Base-by-base conservation (phyloP, 2,888 invertebrate genomes). In the Metallyticus violacea region DNA sequence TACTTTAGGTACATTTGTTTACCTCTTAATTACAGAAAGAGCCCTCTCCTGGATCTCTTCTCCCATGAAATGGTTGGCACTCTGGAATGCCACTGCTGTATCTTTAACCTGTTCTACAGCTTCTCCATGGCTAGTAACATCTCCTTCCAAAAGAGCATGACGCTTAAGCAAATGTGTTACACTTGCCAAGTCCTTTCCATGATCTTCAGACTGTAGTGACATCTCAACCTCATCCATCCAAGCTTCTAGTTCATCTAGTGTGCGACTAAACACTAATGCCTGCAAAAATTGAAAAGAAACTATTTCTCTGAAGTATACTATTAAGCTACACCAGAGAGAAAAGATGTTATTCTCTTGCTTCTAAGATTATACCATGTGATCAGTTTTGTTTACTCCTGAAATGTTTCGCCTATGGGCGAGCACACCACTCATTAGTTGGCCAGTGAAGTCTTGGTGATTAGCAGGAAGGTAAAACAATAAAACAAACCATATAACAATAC, bases 171-270 rank as follows among this genome's bases (percentile, higher is more conserved):
- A 93, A 89, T 96, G 96, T 15, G 95, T 96, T 0, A 97, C 98
- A 0, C 97, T 96, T 0, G 96, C 95, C 88, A 99, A 92, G 92
- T 99, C 99, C 91, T 97, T 97, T 87, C 99, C 88, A 89, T 95
- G 95, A 90, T 97, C 96, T 89, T 95, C 95, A 0, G 95, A 95
- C 89, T 94, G 94, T 78, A 97, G 91, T 89, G 97, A 96, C 25
- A 93, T 93, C 91, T 98, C 97, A 0, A 96, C 93, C 87, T 98
- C 98, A 89, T 97, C 97, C 92, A 99, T 95, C 99, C 99, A 99
- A 22, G 95, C 93, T 90, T 97, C 97, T 91, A 99, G 96, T 92
- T 99, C 99, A 90, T 99, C 99, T 86, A 99, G 92, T 0, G 96
- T 97, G 6, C 99, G 94, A 89, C 96, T 95, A 91, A 97, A 98